A percentile compares a stretch with the other conserved stretches of the same genome.
Evolutionary conservation across 2,113 vertebrate genomes (phyloP).

Genomic region (Dipodomys merriami): DNA sequence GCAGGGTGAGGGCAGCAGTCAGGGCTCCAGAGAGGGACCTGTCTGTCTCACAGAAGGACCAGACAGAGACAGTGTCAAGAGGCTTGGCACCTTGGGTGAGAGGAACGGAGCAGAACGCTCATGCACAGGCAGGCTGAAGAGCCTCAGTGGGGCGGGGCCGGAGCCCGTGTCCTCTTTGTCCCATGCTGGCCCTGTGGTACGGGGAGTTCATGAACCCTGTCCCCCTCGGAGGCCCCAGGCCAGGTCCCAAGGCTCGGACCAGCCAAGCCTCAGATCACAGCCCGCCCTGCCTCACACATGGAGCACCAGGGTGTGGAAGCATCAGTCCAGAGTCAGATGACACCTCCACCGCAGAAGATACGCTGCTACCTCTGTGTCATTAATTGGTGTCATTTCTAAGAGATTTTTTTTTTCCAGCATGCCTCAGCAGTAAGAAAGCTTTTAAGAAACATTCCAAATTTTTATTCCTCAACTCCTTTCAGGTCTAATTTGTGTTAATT

Average conservation of each 20-base stretch:
- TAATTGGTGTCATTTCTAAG: slow-evolving; percentile 48
- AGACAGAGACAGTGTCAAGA: too few species aligned
- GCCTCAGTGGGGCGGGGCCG: too few species aligned
- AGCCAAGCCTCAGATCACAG: too few species aligned
- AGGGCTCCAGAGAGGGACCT: too few species aligned
- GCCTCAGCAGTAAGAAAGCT: slow-evolving; percentile 68
- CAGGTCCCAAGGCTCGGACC: too few species aligned
- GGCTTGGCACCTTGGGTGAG: too few species aligned
- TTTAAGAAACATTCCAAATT: slow-evolving; percentile 66
- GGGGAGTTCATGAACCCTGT: fast-evolving
- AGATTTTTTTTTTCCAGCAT: slow-evolving; percentile 51
- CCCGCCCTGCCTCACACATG: neutral
- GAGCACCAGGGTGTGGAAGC: neutral
- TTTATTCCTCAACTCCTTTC: slow-evolving; percentile 72
- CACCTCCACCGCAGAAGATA: neutral
- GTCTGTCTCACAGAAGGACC: too few species aligned
- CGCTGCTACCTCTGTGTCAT: neutral
- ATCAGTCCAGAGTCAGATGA: neutral
- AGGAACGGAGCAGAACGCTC: neutral
- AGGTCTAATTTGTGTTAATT: slow-evolving; percentile 77
- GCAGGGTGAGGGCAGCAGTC: too few species aligned
- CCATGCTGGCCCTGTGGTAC: too few species aligned
- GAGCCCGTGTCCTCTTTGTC: neutral
- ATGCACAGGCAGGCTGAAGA: too few species aligned
- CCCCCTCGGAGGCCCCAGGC: neutral